Evolutionary conservation across 2,888 invertebrate genomes (phyloP).

Genomic region (Spodoptera picta): DNA sequence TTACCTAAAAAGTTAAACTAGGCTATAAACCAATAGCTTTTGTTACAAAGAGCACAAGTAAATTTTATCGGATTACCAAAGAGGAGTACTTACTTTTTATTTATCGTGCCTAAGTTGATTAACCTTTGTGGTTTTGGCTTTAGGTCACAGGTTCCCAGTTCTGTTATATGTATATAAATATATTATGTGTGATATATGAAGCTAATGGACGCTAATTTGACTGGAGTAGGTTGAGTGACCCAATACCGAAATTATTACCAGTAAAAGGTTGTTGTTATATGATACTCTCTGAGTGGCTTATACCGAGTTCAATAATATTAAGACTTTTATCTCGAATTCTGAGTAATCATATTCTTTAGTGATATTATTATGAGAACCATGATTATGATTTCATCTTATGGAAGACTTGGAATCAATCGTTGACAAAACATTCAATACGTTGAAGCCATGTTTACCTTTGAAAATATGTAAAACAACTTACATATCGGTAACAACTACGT

Average conservation of each 20-base stretch:
- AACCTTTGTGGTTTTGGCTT: too few relatives aligned
- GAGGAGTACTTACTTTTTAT: too few relatives aligned
- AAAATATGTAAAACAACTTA: slow-evolving; percentile 58
- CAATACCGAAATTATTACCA: slow-evolving; percentile 15
- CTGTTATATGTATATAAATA: too few relatives aligned
- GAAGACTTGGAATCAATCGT: background rate
- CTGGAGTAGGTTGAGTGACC: slow-evolving; percentile 8
- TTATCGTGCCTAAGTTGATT: too few relatives aligned
- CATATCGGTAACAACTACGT: slow-evolving; percentile 44
- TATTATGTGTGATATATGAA: slow-evolving; percentile 12
- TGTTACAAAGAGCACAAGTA: too few relatives aligned
- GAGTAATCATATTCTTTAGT: too few relatives aligned
- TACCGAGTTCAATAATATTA: slow-evolving; percentile 1
- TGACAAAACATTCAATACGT: slow-evolving; percentile 16
- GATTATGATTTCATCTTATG: too few relatives aligned
- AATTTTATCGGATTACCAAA: too few relatives aligned
- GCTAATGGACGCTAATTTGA: slow-evolving; percentile 18
- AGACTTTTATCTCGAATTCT: slow-evolving; percentile 3
- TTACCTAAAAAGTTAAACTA: too few relatives aligned
- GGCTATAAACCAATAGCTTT: too few relatives aligned
- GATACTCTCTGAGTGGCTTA: slow-evolving; percentile 9
- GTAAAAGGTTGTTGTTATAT: slow-evolving; percentile 3
- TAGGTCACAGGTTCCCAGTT: too few relatives aligned
- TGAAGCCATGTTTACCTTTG: slow-evolving; percentile 40
- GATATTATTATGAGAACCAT: too few relatives aligned